phyloP scores from a whole-genome alignment of 2,888 invertebrate genomes.

The Phortica magna region DNA sequence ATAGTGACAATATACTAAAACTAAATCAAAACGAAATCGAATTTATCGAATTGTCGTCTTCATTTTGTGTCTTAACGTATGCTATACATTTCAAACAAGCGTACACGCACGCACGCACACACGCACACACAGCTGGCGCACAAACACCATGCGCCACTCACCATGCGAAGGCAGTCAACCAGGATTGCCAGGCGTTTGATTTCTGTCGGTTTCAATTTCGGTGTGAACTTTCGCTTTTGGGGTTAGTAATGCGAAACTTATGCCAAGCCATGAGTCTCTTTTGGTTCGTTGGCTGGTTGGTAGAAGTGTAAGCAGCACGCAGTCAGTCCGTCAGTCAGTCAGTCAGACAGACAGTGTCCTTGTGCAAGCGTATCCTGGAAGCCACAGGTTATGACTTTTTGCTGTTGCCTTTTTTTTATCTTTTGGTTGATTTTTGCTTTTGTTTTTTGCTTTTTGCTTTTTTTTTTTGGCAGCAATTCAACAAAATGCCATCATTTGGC shows the following conservation, averaged over 20 bases:
- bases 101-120: background rate
- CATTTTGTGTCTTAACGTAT: conserved; percentile 67
- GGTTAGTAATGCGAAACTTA: conserved; percentile 27
- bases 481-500: conserved; percentile 8
- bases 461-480: conserved; percentile 16
- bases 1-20: conserved; percentile 44
- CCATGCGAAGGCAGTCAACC: background rate
- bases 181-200: conserved; percentile 8
- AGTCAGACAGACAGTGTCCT: conserved; percentile 37
- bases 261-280: background rate
- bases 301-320: background rate
- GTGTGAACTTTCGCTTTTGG: conserved; percentile 66
- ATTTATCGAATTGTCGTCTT: conserved; percentile 68
- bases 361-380: conserved; percentile 49
- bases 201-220: conserved; percentile 66
- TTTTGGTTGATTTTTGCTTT: background rate
- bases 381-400: conserved; percentile 66
- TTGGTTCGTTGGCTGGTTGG: background rate
- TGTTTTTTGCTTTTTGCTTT: conserved; percentile 7
- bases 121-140: background rate
- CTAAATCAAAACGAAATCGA: conserved; percentile 72
- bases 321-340: background rate
- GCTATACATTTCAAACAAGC: conserved; percentile 53
- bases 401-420: conserved; percentile 26
- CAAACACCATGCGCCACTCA: background rate